A percentile compares a stretch with the other conserved stretches of the same genome.
Conservation (phyloP, 2,888 invertebrate species). For the Nomada goodeniana region DNA sequence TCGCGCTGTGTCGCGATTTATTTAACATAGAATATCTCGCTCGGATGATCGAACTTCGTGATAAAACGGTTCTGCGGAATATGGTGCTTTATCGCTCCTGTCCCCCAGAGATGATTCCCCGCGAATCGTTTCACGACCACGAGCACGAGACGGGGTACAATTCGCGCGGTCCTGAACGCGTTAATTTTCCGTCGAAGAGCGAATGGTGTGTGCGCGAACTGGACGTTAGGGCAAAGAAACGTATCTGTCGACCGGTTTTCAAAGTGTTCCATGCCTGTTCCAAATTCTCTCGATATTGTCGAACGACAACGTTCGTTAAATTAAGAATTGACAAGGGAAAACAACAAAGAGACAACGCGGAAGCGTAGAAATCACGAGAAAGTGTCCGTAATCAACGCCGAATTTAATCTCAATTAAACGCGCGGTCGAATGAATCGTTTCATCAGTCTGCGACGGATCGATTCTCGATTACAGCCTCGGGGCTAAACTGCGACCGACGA, state of each 20-base stretch:
- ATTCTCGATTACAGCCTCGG: conserved; percentile 41
- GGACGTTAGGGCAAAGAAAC: neutral
- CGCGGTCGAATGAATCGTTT: conserved; percentile 59
- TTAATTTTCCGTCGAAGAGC: neutral
- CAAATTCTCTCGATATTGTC: conserved; percentile 9
- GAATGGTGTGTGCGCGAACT: neutral
- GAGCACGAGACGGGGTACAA: too few species aligned
- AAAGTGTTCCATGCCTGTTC: neutral
- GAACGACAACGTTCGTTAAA: too few species aligned
- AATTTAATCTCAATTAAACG: conserved; percentile 74
- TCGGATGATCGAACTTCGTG: too few species aligned
- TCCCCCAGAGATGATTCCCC: too few species aligned
- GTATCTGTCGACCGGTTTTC: neutral
- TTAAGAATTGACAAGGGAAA: neutral
- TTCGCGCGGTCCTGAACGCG: too few species aligned
- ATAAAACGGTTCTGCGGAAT: too few species aligned
- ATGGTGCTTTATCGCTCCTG: too few species aligned
- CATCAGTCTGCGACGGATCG: conserved; percentile 41
- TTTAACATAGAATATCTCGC: too few species aligned
- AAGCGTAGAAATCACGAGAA: neutral
- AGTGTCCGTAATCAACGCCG: conserved; percentile 51
- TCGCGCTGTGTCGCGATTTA: too few species aligned
- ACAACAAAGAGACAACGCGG: neutral
- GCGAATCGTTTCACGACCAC: too few species aligned
- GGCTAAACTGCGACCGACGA: conserved; percentile 37